phyloP scores from a whole-genome alignment of 2,797 vertebrate species.

The Siniperca scherzeri region DNA sequence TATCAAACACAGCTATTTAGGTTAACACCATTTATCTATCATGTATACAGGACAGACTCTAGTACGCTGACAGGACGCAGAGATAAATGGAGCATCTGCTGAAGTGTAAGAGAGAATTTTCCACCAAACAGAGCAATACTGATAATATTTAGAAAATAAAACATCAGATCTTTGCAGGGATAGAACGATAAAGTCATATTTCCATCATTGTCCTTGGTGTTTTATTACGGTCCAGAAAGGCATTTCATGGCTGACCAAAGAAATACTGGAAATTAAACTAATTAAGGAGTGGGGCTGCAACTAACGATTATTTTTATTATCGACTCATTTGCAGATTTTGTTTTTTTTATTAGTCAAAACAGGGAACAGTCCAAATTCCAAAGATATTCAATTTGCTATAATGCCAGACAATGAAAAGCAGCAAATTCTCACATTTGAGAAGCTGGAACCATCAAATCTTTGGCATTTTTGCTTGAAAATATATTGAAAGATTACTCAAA shows the following conservation, averaged over 20 bases:
- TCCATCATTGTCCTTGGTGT: background rate
- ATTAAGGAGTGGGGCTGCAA: background rate
- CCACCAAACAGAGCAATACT: background rate
- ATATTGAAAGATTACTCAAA: background rate
- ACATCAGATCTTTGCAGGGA: background rate
- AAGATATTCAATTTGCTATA: background rate
- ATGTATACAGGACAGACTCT: background rate
- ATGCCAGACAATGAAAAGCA: background rate
- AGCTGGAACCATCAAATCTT: background rate
- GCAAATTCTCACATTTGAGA: background rate
- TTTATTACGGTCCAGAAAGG: background rate
- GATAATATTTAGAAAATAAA: slow-evolving; percentile 6
- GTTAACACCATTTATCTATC: slow-evolving; percentile 22
- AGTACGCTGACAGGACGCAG: background rate
- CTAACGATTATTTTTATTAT: background rate
- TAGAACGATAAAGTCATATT: background rate
- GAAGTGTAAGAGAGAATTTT: background rate
- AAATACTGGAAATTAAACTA: background rate
- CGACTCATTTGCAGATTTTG: background rate
- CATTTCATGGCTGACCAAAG: background rate
- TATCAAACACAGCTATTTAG: slow-evolving; percentile 57
- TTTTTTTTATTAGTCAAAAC: background rate
- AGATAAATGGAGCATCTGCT: slow-evolving; percentile 4
- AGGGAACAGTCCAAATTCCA: background rate
- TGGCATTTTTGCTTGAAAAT: background rate